Evolutionary conservation across 2,888 invertebrate species (phyloP).

Genomic region (Drosophila affinis): DNA sequence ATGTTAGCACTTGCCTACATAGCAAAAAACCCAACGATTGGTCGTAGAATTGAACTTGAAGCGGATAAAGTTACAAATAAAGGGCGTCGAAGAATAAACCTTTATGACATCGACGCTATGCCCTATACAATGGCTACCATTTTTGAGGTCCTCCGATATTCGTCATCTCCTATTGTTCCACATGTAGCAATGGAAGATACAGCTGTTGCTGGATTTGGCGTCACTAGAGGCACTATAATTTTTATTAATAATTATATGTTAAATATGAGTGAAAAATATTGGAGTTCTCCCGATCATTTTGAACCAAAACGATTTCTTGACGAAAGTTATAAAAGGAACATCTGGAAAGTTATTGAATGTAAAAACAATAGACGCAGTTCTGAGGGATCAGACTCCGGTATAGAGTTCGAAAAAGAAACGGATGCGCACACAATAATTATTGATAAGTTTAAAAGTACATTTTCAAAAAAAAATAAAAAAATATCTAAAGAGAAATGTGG

Average conservation of each 20-base stretch:
- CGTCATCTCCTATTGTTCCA: slow-evolving; percentile 95
- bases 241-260: slow-evolving; percentile 93
- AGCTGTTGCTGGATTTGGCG: slow-evolving; percentile 88
- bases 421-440: background rate
- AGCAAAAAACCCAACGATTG: slow-evolving; percentile 88
- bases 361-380: slow-evolving; percentile 81
- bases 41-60: slow-evolving; percentile 88
- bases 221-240: slow-evolving; percentile 91
- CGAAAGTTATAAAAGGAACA: slow-evolving; percentile 38
- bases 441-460: background rate
- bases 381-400: slow-evolving; percentile 84
- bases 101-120: slow-evolving; percentile 88
- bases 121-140: slow-evolving; percentile 93
- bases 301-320: slow-evolving; percentile 90
- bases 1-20: slow-evolving; percentile 90
- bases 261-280: slow-evolving; percentile 89
- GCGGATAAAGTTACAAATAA: slow-evolving; percentile 86
- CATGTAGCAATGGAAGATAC: slow-evolving; percentile 93
- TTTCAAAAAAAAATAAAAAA: background rate
- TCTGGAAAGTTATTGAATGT: background rate
- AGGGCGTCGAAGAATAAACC: slow-evolving; percentile 85
- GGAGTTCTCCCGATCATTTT: slow-evolving; percentile 89
- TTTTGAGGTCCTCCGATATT: slow-evolving; percentile 90
- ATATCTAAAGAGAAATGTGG: background rate
- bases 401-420: slow-evolving; percentile 84